A percentile compares a stretch with the other conserved stretches of the same genome.
These are phyloP conservation scores for Leucoptera coffeella DNA, from an alignment of 2,888 invertebrate species.

Conservation along the genomic window DNA sequence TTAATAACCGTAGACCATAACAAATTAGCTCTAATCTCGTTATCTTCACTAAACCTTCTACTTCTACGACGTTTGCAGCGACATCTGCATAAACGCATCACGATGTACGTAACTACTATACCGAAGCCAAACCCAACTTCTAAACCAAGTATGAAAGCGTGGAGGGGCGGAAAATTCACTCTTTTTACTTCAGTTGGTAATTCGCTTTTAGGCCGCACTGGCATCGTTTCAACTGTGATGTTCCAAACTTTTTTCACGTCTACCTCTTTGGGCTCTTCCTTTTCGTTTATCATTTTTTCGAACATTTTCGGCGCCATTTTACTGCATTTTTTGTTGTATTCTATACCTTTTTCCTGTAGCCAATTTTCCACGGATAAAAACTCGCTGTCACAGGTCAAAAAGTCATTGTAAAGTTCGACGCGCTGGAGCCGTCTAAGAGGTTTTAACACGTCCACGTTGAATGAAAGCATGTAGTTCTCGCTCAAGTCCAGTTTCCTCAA, in stretches of 20 bases:
- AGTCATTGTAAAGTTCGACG: conserved; percentile 50
- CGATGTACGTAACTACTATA: conserved; percentile 33
- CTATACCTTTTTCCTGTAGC: conserved; percentile 24
- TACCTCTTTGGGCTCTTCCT: conserved; percentile 23
- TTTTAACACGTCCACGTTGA: conserved; percentile 38
- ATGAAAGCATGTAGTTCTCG: conserved; percentile 52
- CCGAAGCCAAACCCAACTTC: conserved; percentile 36
- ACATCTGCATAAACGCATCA: conserved; percentile 28
- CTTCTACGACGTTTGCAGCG: conserved; percentile 18
- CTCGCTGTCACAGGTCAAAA: conserved; percentile 47
- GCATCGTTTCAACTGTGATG: conserved; percentile 14
- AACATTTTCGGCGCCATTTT: conserved; percentile 42
- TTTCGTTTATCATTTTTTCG: conserved; percentile 43
- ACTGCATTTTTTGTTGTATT: conserved; percentile 38
- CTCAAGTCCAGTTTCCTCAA: conserved; percentile 53
- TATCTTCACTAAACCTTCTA: too few relatives aligned
- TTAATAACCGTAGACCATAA: conserved; percentile 28
- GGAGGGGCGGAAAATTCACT: conserved; percentile 31
- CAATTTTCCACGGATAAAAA: conserved; percentile 32
- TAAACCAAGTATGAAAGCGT: conserved; percentile 34
- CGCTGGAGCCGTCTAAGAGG: conserved; percentile 37
- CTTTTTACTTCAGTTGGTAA: conserved; percentile 34
- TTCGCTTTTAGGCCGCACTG: conserved; percentile 12
- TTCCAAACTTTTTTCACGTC: conserved; percentile 36
- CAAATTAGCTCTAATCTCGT: conserved; percentile 30